Conservation (phyloP, 92 coral and sea anemone species). For the Epizoanthus illoricatus region DNA sequence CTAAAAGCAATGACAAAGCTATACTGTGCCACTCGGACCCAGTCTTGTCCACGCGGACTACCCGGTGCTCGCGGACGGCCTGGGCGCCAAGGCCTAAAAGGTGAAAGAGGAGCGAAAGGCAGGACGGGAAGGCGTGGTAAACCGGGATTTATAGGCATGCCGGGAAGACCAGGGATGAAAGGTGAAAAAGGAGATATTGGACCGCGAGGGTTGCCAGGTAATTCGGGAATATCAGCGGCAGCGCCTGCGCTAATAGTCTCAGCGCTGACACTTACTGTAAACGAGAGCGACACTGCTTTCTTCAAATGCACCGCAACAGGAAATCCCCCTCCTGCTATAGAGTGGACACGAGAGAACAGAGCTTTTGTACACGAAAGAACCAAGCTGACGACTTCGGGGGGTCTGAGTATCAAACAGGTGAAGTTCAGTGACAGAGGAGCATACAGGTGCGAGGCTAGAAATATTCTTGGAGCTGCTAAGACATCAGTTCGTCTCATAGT, state of each 20-base stretch:
- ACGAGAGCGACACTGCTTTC: slow-evolving; percentile 29
- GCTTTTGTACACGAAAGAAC: background rate
- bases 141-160: slow-evolving; percentile 20
- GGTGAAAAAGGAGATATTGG: slow-evolving; percentile 29
- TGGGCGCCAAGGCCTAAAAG: slow-evolving; percentile 18
- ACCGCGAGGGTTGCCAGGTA: slow-evolving; percentile 20
- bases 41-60: slow-evolving; percentile 36
- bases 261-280: slow-evolving; percentile 17
- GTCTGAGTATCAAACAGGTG: slow-evolving; percentile 1
- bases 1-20: slow-evolving; percentile 23
- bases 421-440: slow-evolving; percentile 8
- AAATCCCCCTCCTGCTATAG: slow-evolving; percentile 8
- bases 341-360: slow-evolving; percentile 10
- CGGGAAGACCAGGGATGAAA: slow-evolving; percentile 20
- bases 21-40: slow-evolving; percentile 33
- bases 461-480: slow-evolving; percentile 1
- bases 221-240: slow-evolving; percentile 11
- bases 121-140: slow-evolving; percentile 28
- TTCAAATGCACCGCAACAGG: slow-evolving; percentile 22
- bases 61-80: slow-evolving; percentile 32
- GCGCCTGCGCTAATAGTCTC: slow-evolving; percentile 20
- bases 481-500: slow-evolving; percentile 22
- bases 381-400: background rate
- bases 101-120: slow-evolving; percentile 22
- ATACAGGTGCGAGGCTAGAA: slow-evolving; percentile 11